These are phyloP conservation scores for Trichonephila inaurata DNA, from an alignment of 1,140 invertebrate species.

Conservation along the genomic window DNA sequence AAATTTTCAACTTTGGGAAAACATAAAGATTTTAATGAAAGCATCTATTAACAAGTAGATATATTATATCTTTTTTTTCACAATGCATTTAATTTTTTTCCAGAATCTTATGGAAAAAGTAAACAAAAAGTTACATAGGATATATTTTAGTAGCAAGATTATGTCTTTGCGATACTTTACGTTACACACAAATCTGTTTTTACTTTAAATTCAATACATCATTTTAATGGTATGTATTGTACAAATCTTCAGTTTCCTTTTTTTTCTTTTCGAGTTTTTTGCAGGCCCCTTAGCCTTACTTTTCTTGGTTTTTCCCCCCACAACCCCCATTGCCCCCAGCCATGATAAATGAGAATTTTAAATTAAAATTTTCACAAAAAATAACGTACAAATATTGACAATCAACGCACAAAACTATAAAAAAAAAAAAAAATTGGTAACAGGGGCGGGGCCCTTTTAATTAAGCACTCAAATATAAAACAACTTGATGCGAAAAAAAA, in stretches of 20 bases:
- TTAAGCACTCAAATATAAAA: not conserved
- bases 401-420: not conserved
- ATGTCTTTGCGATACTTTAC: no score
- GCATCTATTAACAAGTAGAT: no score
- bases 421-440: not conserved
- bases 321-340: conserved; percentile 71
- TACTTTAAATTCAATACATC: no score
- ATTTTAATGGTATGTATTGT: not conserved
- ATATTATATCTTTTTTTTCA: no score
- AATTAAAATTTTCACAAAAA: not conserved
- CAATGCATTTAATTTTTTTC: no score
- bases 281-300: not conserved
- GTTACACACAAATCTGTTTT: no score
- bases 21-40: no score
- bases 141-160: no score
- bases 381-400: not conserved
- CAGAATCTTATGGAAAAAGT: no score
- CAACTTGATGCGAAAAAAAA: not conserved
- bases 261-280: conserved; percentile 34
- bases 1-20: no score
- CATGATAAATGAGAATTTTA: not conserved
- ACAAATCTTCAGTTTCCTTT: conserved; percentile 34
- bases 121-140: no score
- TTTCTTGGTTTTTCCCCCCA: conserved; percentile 63
- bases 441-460: not conserved